These are phyloP conservation scores for Pentalonia nigronervosa DNA, from an alignment of 1,140 invertebrate genomes.

Conservation along the genomic window DNA sequence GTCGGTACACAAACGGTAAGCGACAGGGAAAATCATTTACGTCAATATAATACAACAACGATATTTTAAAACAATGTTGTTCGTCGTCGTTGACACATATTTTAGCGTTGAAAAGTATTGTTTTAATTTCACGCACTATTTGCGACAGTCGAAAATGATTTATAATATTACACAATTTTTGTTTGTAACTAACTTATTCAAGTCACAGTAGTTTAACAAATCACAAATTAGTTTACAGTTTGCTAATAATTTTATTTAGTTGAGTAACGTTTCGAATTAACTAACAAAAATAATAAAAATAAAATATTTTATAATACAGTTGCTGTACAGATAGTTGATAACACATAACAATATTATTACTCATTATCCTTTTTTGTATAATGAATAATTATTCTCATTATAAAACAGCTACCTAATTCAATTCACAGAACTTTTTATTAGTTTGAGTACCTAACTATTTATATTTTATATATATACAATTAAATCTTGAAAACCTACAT, in stretches of 20 bases:
- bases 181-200: neutral
- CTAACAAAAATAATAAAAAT: neutral
- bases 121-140: conserved; percentile 43
- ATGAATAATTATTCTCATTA: neutral
- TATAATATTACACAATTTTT: neutral
- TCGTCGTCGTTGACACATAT: neutral
- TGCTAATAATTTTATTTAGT: neutral
- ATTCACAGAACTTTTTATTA: neutral
- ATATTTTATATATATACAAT: neutral
- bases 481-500: neutral
- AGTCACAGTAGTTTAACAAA: conserved; percentile 16
- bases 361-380: neutral
- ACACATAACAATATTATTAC: neutral
- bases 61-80: conserved; percentile 28
- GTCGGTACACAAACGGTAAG: neutral
- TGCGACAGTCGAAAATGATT: neutral
- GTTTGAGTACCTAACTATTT: neutral
- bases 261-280: neutral
- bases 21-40: neutral
- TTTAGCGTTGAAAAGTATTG: neutral
- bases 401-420: neutral
- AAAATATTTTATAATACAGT: neutral
- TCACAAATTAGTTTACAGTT: conserved; percentile 10
- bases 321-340: neutral
- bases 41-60: neutral